Evolutionary conservation across 2,113 vertebrate genomes (phyloP).

Genomic region (Callopanchax toddi): DNA sequence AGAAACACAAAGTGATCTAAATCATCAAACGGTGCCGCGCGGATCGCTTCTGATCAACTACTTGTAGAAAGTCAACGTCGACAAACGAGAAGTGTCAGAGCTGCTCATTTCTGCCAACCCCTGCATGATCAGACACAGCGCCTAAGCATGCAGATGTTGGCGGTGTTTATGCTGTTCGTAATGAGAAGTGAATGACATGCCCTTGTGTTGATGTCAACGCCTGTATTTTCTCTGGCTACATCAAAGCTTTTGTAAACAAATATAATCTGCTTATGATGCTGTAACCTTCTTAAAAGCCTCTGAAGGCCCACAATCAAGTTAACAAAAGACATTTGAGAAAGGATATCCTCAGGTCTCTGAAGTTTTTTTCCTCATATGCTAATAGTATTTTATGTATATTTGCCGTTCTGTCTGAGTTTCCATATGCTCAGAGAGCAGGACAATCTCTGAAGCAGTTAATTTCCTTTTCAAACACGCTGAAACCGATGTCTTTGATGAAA

Average conservation of each 20-base stretch:
- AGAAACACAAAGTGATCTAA: background rate
- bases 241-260: slow-evolving; percentile 29
- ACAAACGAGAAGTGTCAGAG: background rate
- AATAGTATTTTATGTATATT: slow-evolving; percentile 56
- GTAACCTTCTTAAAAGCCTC: slow-evolving; percentile 30
- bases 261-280: slow-evolving; percentile 29
- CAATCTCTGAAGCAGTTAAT: slow-evolving; percentile 72
- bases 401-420: slow-evolving; percentile 25
- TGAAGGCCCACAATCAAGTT: slow-evolving; percentile 40
- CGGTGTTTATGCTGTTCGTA: slow-evolving; percentile 1
- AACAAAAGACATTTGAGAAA: slow-evolving; percentile 38
- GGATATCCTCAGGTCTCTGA: slow-evolving; percentile 4
- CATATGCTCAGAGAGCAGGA: slow-evolving; percentile 59
- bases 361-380: slow-evolving; percentile 30
- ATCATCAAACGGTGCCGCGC: background rate
- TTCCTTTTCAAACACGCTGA: slow-evolving; percentile 72
- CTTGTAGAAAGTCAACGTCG: background rate
- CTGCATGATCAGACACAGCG: background rate
- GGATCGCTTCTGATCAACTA: background rate
- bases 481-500: slow-evolving; percentile 74
- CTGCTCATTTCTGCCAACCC: background rate
- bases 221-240: slow-evolving; percentile 35
- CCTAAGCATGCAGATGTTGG: background rate
- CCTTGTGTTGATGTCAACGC: slow-evolving; percentile 14
- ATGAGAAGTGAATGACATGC: slow-evolving; percentile 11